phyloP scores from a whole-genome alignment of 2,113 vertebrate genomes.

The Puffinus mauretanicus region DNA sequence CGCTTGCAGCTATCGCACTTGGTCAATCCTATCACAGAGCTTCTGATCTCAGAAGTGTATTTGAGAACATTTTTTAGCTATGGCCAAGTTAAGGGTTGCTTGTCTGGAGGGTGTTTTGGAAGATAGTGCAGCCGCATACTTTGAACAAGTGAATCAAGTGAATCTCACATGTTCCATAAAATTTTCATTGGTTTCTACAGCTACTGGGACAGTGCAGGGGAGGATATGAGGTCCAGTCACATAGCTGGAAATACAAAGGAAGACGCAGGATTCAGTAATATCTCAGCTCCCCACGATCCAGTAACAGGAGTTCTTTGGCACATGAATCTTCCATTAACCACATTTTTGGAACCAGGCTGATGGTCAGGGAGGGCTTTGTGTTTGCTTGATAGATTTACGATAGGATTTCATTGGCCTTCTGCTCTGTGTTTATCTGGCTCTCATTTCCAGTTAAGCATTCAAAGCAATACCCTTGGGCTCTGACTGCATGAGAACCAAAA shows the following conservation, averaged over 20 bases:
- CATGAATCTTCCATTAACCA: not conserved
- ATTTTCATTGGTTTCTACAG: not conserved
- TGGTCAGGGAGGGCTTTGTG: not conserved
- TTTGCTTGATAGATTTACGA: constrained; percentile 12
- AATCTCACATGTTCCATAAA: not conserved
- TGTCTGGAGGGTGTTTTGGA: not conserved
- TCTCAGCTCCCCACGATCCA: not conserved
- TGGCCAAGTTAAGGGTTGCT: not conserved
- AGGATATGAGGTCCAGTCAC: not conserved
- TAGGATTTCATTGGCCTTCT: constrained; percentile 10
- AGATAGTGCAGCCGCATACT: not conserved
- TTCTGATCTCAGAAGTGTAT: not conserved
- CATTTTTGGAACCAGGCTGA: constrained; percentile 15
- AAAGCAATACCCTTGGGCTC: constrained; percentile 3
- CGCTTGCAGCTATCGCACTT: not conserved
- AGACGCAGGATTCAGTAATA: not conserved
- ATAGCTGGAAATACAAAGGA: not conserved
- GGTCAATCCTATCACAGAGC: accelerated
- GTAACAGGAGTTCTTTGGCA: constrained; percentile 31
- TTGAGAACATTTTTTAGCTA: not conserved
- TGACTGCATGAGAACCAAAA: constrained; percentile 29
- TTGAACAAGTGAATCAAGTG: not conserved
- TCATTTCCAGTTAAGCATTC: constrained; percentile 1
- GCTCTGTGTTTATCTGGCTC: constrained; percentile 31
- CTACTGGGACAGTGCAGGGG: not conserved